A percentile compares a stretch with the other conserved stretches of the same genome.
These are phyloP conservation scores for Sakesphorus luctuosus DNA, from an alignment of 2,113 vertebrate genomes.

Conservation along the genomic window DNA sequence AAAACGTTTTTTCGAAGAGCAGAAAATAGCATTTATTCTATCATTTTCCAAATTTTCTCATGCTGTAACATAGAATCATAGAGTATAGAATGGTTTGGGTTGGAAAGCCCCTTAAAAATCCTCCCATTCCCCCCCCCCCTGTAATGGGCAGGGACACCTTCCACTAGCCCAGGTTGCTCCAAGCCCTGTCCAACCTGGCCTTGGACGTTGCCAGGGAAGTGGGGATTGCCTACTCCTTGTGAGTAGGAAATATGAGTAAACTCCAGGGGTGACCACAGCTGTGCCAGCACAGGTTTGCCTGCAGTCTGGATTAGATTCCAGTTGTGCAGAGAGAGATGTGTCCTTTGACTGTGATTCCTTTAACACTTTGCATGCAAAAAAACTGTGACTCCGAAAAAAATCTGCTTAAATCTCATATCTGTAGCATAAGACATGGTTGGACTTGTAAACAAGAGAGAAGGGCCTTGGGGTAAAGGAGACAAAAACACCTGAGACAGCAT, in stretches of 20 bases:
- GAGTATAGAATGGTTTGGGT: not conserved
- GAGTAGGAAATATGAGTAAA: not conserved
- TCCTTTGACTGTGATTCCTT: not conserved
- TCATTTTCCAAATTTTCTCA: not conserved
- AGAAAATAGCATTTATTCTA: not conserved
- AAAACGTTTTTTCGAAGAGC: not conserved
- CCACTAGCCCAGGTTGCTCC: not conserved
- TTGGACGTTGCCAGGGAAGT: not conserved
- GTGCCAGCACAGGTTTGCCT: not conserved
- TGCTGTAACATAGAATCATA: not conserved
- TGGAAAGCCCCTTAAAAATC: not conserved
- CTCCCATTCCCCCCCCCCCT: not conserved
- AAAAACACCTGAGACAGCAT: not conserved
- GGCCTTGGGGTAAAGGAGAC: not conserved
- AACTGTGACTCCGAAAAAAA: not conserved
- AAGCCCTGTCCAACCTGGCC: not conserved
- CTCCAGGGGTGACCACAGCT: not conserved
- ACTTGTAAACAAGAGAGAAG: not conserved
- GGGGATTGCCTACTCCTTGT: not conserved
- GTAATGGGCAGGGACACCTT: not conserved
- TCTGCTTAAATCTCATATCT: not conserved
- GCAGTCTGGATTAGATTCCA: not conserved
- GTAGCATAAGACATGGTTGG: not conserved
- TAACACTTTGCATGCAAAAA: not conserved
- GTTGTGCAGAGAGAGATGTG: not conserved